phyloP scores from a whole-genome alignment of 2,797 vertebrate genomes.

The Xenops minutus region DNA sequence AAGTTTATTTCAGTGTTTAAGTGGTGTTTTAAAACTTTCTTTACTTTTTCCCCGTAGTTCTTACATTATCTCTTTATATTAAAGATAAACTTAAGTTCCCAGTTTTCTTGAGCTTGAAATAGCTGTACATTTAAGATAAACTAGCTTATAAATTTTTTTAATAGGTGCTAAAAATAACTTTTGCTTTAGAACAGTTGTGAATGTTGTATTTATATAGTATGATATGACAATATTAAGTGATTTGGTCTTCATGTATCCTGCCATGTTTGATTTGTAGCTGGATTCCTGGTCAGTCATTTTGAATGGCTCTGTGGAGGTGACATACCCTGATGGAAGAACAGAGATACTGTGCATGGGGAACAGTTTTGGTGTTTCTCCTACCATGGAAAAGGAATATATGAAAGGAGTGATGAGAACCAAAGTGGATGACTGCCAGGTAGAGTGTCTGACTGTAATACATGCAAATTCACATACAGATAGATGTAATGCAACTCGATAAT shows the following conservation, averaged over 20 bases:
- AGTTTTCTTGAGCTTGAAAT: neutral
- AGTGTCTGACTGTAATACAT: neutral
- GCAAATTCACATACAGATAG: neutral
- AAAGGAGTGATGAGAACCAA: slow-evolving; percentile 99
- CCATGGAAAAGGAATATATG: slow-evolving; percentile 98
- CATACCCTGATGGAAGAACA: slow-evolving; percentile 89
- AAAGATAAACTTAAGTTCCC: neutral
- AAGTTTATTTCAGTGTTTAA: neutral
- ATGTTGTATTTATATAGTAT: neutral
- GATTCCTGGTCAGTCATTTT: slow-evolving; percentile 99
- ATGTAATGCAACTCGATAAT: neutral
- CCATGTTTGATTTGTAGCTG: slow-evolving; percentile 77
- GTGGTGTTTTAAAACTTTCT: neutral
- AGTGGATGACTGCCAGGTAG: slow-evolving; percentile 99
- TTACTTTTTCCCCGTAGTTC: neutral
- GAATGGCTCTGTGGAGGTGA: slow-evolving; percentile 97
- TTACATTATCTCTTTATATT: neutral
- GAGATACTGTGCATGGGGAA: slow-evolving; percentile 99
- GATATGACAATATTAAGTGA: neutral
- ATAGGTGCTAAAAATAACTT: neutral
- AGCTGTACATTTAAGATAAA: neutral
- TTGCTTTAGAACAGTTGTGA: neutral
- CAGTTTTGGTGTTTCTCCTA: slow-evolving; percentile 98
- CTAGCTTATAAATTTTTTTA: neutral
- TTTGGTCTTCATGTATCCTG: neutral